Base-by-base conservation (phyloP, 2,113 vertebrate genomes). In the Plotosus lineatus region DNA sequence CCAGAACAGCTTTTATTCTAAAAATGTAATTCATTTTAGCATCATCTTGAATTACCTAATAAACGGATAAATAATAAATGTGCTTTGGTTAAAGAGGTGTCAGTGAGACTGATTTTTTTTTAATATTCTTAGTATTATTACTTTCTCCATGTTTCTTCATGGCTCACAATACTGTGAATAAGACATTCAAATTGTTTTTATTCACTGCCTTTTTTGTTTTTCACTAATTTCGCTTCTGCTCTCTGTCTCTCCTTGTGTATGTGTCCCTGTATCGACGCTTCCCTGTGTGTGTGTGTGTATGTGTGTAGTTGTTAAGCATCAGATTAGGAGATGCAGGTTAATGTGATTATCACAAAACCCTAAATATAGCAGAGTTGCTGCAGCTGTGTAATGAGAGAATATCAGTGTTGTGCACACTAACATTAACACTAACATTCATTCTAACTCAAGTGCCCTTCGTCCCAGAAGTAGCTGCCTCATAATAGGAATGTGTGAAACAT, bases 291-390 rank as follows among this genome's bases (percentile, higher is more conserved):
- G 11, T n/a, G n/a, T n/a, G n/a, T n/a, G n/a, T n/a, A n/a, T 38
- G 26, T 21, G 46, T 53, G 46, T 46, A 1, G 33, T 53, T 58
- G 78, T 75, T 86, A 83, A 87, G 82, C 78, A 88, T 84, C 75
- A 83, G 87, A 86, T 87, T 88, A 82, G 31, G 26, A 56, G 42
- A 85, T 72, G 60, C 74, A 66, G 79, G 85, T 80, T 82, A 86
- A 88, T 86, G 75, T 83, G 79, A 85, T 86, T 73, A 82, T 83
- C 65, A 77, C 74, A 21, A 38, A 79, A 77, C 3, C n/a, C 85
- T 83, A 85, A 84, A 88, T 83, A 78, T 86, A 88, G 85, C 72
- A 33, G 50, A 53, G 60, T 78, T 44, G 23, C 78, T 74, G 23
- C 75, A 48, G 71, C 36, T 11, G 46, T 55, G 61, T 82, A 85